Base-by-base conservation (phyloP, 2,113 vertebrate species). In the Nycticorax nycticorax region DNA sequence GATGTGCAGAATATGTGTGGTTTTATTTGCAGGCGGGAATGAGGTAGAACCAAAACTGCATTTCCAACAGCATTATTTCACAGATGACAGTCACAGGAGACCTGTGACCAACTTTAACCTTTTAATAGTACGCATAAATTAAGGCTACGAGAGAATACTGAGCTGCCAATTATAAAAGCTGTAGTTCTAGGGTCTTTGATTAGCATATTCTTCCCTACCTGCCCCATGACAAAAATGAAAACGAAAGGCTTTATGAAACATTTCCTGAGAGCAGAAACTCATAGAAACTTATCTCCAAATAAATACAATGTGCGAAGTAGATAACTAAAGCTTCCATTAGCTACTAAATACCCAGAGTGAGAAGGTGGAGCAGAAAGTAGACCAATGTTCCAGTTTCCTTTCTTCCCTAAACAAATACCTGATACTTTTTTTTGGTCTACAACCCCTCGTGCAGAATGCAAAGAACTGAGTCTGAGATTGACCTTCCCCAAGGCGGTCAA, bases 51-150 rank as follows among this genome's bases (percentile, higher is more conserved):
- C 84, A 67, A 77, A 95, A 77, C 85, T 82, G 90, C 64, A 83
- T 95, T 96, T 98, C 86, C 96, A 93, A 82, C 89, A 89, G 78
- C 89, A 92, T 93, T 92, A 92, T 97, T 94, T 95, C 75, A 85
- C 87, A 93, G 84, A 88, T 93, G 84, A 96, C 68, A 93, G 85
- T 88, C 67, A 91, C 82, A 87, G 86, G 92, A 96, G 94, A 96
- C 73, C 87, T 95, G 72, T 57, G 89, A 68, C 85, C 95, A 80
- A 94, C 78, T 86, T 97, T 95, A 95, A 95, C 84, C 80, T 97
- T 95, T 88, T 81, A 96, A 88, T 94, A 74, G 63, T 66, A 66
- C 2, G 75, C 81, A 91, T 92, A 87, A 93, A 69, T 87, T 97
- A 85, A 67, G 53, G 96, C 85, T 95, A 73, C 0, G 4, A 35